These are phyloP conservation scores for Echinops telfairi DNA, from an alignment of 2,113 vertebrate species.

Conservation along the genomic window DNA sequence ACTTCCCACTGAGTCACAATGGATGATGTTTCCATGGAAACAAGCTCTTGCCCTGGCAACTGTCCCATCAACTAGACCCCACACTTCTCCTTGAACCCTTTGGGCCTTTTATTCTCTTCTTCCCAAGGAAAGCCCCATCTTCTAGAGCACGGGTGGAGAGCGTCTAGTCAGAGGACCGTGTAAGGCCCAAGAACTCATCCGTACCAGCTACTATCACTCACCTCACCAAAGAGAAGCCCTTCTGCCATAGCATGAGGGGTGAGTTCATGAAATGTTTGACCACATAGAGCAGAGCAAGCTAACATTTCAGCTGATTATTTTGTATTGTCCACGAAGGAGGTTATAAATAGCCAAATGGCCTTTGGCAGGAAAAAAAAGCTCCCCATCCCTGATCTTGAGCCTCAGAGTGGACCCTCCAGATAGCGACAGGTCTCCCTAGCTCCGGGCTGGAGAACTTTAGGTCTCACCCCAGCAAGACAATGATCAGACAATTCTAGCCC, in stretches of 20 bases:
- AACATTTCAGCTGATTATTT: no score
- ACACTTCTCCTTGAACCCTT: slow-evolving; percentile 9
- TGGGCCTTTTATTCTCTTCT: slow-evolving; percentile 23
- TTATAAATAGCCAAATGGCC: no score
- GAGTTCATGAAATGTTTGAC: no score
- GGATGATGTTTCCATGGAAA: neutral
- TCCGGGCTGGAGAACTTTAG: slow-evolving; percentile 44
- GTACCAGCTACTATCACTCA: no score
- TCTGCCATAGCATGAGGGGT: no score
- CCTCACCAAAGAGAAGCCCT: no score
- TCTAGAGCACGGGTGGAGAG: slow-evolving; percentile 10
- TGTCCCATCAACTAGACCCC: slow-evolving; percentile 29
- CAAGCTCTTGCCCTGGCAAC: neutral
- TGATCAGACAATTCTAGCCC: slow-evolving; percentile 11
- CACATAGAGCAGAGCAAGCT: no score
- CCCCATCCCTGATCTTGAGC: neutral
- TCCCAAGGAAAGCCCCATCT: slow-evolving; percentile 15
- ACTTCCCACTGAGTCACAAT: slow-evolving; percentile 35
- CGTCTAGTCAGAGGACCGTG: no score
- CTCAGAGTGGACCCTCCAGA: slow-evolving; percentile 2
- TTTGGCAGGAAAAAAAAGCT: no score
- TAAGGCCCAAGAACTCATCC: no score
- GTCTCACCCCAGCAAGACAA: neutral
- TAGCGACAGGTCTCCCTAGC: neutral
- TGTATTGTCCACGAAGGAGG: no score